Base-by-base conservation (phyloP, 2,888 invertebrate genomes). In the Brachypterus glaber region DNA sequence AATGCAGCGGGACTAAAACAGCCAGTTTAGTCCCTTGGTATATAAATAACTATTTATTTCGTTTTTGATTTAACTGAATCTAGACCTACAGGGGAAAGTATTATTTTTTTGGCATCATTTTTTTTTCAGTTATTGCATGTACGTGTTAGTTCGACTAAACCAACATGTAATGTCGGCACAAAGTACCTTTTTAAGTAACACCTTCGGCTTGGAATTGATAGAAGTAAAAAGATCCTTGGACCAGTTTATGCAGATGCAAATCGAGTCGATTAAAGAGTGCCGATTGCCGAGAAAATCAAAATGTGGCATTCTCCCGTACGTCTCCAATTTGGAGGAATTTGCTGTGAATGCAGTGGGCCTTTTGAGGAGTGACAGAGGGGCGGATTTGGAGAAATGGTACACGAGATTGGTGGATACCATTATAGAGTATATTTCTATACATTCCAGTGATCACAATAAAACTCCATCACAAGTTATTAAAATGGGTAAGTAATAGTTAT, bases 301-400 rank as follows among this genome's bases (percentile, higher is more conserved):
- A 68, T 89, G 91, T 66, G 93, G 91, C 27, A 83, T 96, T 54
- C 68, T 96, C 41, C 78, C 85, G 1, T 93, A 91, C 67, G 82
- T 95, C 18, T 79, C 79, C 41, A 89, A 90, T 66, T 86, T 95
- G 65, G 92, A 90, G 70, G 79, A 82, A 50, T 88, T 97, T 69
- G 84, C 90, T 9, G 74, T 74, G 50, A 85, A 83, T 37, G 83
- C 91, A 11, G 96, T 96, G 66, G 76, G 74, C 40, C 85, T 95
- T 45, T 90, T 97, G 63, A 83, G 81, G 55, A 85, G 89, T 18
- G 88, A 88, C 47, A 72, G 95, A 35, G 78, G 90, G 52, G 82
- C 85, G 1, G 93, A 93, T 66, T 74, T 93, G 49, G 92, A 95
- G 60, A 89, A 92, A 59, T 92, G 91, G 88, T 88, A 88, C 63